Conservation (phyloP, 2,113 vertebrate genomes). For the Lepus americanus region DNA sequence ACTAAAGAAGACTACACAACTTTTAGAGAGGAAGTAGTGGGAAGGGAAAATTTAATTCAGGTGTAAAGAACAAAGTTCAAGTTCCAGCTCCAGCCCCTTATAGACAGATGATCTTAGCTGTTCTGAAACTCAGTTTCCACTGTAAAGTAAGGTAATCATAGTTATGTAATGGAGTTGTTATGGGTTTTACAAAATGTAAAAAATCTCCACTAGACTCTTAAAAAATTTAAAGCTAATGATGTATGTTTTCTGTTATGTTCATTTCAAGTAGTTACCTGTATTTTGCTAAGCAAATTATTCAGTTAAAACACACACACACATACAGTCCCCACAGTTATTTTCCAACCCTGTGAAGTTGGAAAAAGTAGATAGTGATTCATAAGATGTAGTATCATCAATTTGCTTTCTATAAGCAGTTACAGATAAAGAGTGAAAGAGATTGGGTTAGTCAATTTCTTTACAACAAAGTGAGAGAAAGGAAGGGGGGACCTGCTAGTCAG, state of each 20-base stretch:
- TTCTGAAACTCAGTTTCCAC: not conserved
- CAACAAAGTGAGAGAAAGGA: not conserved
- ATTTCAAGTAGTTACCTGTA: not conserved
- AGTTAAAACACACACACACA: not conserved
- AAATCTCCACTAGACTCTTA: not conserved
- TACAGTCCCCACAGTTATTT: not conserved
- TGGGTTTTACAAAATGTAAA: not conserved
- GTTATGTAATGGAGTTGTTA: not conserved
- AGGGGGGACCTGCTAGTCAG: not conserved
- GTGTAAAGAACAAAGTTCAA: not conserved
- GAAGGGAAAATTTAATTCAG: not conserved
- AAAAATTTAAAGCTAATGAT: conserved; percentile 22
- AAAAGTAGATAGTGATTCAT: not conserved
- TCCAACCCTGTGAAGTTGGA: not conserved
- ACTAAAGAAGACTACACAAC: not conserved
- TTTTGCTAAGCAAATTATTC: not conserved
- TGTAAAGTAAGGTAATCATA: not conserved
- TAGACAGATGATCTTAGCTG: not conserved
- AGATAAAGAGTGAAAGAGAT: not conserved
- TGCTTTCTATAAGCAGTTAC: not conserved
- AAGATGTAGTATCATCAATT: not conserved
- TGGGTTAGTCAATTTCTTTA: not conserved
- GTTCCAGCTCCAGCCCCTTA: not conserved
- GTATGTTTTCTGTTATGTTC: not conserved
- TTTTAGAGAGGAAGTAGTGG: not conserved